Percentiles rank a stretch among this genome's conserved stretches.
Conservation (phyloP, 2,888 invertebrate genomes). For the Galerucella calmariensis region DNA sequence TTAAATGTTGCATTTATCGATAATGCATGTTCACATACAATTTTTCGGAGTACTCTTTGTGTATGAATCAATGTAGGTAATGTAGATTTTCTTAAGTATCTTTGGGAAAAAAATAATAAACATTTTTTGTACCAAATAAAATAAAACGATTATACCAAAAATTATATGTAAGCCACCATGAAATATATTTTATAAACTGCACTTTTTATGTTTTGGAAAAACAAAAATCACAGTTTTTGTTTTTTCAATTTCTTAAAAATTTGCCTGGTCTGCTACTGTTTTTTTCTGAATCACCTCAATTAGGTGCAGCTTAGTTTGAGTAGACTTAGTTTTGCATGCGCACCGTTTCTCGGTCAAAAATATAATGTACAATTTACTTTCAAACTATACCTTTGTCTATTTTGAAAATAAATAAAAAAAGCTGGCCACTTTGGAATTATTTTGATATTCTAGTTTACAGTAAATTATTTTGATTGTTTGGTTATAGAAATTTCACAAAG, state of each 20-base stretch:
- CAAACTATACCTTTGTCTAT: constrained; percentile 27
- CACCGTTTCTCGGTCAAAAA: constrained; percentile 4
- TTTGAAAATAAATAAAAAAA: constrained; percentile 5
- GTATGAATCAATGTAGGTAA: constrained; percentile 21
- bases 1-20: constrained; percentile 17
- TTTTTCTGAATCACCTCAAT: constrained; percentile 17
- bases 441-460: no score
- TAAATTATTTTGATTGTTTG: no score
- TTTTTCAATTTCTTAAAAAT: background rate
- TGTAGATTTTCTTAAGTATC: constrained; percentile 17
- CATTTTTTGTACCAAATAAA: constrained; percentile 6
- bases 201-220: constrained; percentile 9
- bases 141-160: constrained; percentile 2
- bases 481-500: no score
- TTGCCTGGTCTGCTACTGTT: background rate
- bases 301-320: constrained; percentile 30
- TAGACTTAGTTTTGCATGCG: constrained; percentile 32
- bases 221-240: background rate
- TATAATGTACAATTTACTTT: constrained; percentile 12
- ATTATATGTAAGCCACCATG: constrained; percentile 2
- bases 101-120: background rate
- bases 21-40: constrained; percentile 7
- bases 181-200: constrained; percentile 12
- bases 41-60: constrained; percentile 20
- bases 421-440: background rate